Conservation (phyloP, 2,888 invertebrate genomes). For the Sinopyrophorus schimmeli region DNA sequence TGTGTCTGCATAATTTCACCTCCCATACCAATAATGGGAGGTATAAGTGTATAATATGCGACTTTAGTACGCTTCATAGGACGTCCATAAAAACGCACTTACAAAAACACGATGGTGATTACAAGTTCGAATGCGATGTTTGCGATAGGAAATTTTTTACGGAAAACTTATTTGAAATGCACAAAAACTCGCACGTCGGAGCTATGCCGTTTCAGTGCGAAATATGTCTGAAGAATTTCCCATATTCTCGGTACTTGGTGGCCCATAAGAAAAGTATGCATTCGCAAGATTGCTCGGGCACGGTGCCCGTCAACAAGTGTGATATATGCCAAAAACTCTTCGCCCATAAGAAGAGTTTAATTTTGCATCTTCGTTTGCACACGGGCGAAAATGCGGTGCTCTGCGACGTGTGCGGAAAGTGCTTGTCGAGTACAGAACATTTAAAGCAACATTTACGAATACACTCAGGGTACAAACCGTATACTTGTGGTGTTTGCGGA, state of each 20-base stretch:
- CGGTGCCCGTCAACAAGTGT: constrained; percentile 50
- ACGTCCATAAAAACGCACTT: constrained; percentile 50
- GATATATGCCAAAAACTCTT: constrained; percentile 54
- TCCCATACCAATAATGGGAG: constrained; percentile 30
- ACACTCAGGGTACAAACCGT: constrained; percentile 47
- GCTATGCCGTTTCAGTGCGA: constrained; percentile 57
- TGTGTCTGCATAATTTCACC: constrained; percentile 36
- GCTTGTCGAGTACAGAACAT: constrained; percentile 55
- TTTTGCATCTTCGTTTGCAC: constrained; percentile 50
- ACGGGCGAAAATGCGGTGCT: constrained; percentile 55
- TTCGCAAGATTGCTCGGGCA: constrained; percentile 46
- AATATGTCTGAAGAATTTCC: constrained; percentile 47
- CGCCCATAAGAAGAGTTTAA: constrained; percentile 47
- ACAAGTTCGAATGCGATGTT: constrained; percentile 20
- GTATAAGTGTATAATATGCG: constrained; percentile 35
- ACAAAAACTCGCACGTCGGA: constrained; percentile 47
- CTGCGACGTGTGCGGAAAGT: constrained; percentile 62
- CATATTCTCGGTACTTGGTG: constrained; percentile 53
- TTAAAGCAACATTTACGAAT: constrained; percentile 57
- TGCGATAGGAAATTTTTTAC: constrained; percentile 24
- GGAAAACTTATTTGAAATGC: constrained; percentile 33
- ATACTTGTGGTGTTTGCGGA: constrained; percentile 47
- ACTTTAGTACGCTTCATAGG: constrained; percentile 22
- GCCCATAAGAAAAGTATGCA: constrained; percentile 56
- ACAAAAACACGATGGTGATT: constrained; percentile 20